Evolutionary conservation across 2,113 vertebrate genomes (phyloP).

Genomic region (Perognathus longimembris): DNA sequence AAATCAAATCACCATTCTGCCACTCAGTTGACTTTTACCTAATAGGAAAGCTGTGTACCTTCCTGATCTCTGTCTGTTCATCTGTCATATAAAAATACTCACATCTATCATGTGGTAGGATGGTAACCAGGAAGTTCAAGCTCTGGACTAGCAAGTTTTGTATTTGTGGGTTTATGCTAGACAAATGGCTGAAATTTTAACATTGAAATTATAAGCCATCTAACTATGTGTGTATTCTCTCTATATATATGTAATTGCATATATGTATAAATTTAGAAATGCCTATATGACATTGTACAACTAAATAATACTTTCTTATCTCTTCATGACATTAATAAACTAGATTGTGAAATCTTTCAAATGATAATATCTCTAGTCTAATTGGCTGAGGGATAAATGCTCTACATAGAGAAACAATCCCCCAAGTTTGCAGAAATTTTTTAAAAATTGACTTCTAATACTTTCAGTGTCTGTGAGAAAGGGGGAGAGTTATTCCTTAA

Average conservation of each 20-base stretch:
- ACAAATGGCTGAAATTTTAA: not conserved
- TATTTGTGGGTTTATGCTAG: not conserved
- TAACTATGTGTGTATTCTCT: not conserved
- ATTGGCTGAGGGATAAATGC: not conserved
- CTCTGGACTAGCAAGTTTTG: not conserved
- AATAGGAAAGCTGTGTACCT: not conserved
- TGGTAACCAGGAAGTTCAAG: not conserved
- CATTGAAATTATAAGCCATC: not conserved
- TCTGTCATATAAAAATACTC: not conserved
- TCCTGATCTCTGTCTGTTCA: not conserved
- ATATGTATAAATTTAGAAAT: not conserved
- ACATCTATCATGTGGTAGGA: not conserved
- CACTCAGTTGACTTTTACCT: not conserved
- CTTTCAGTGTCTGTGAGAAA: not conserved
- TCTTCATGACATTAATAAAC: not conserved
- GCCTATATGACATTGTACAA: not conserved
- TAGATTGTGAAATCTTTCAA: not conserved
- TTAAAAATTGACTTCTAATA: not conserved
- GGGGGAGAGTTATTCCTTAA: not conserved
- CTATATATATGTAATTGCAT: not conserved
- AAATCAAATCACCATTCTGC: not conserved
- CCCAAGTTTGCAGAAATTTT: slow-evolving; percentile 5
- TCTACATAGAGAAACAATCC: not conserved
- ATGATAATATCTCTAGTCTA: not conserved
- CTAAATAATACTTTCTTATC: not conserved